A percentile compares a stretch with the other conserved stretches of the same genome.
Evolutionary conservation across 2,797 vertebrate species (phyloP).

Genomic region (Natrix natrix): DNA sequence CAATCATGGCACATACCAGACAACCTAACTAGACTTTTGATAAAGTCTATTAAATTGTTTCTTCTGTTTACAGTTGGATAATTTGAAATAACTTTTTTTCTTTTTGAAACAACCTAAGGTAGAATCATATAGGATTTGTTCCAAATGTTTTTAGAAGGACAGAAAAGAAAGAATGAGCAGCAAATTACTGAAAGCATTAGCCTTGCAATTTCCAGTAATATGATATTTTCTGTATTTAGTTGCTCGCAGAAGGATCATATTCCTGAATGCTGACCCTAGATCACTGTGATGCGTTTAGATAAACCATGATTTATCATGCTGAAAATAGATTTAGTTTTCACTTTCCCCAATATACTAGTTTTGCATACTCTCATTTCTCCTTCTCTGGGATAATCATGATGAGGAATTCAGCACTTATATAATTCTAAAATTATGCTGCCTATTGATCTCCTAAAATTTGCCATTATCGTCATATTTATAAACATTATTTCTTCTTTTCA

Average conservation of each 20-base stretch:
- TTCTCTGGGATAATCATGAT: neutral
- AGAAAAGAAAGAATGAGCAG: neutral
- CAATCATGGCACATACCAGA: neutral
- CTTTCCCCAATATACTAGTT: neutral
- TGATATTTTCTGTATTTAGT: neutral
- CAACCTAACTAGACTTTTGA: conserved; percentile 6
- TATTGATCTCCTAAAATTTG: neutral
- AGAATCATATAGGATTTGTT: neutral
- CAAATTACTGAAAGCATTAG: neutral
- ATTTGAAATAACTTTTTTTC: neutral
- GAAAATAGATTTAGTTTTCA: neutral
- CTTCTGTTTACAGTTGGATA: neutral
- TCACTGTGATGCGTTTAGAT: neutral
- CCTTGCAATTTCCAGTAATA: neutral
- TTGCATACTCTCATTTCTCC: neutral
- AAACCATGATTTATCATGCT: neutral
- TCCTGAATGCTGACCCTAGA: neutral
- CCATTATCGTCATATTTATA: neutral
- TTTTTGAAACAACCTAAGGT: neutral
- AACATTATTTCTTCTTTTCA: neutral
- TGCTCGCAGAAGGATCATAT: neutral
- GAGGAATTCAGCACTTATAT: neutral
- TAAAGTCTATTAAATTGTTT: neutral
- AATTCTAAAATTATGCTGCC: neutral
- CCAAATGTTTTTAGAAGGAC: neutral